Evolutionary conservation across 2,888 invertebrate genomes (phyloP).

Genomic region (Himalopsyche kuldschensis): DNA sequence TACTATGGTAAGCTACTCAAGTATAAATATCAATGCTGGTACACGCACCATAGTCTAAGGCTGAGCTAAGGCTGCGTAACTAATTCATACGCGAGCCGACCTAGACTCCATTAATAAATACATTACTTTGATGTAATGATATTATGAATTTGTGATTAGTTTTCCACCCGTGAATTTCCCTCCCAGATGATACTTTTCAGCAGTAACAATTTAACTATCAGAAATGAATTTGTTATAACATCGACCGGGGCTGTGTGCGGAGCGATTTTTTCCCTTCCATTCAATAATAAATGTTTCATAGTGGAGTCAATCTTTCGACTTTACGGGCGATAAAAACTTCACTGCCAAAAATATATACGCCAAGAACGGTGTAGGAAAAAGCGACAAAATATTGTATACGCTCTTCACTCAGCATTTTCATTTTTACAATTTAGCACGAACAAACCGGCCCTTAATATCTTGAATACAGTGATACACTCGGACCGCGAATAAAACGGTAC

Average conservation of each 20-base stretch:
- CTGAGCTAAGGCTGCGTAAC: too few species aligned
- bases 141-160: neutral
- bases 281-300: neutral
- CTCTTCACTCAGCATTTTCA: too few species aligned
- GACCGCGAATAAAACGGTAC: too few species aligned
- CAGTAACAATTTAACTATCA: neutral
- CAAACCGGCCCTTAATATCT: too few species aligned
- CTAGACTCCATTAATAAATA: neutral
- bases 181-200: neutral
- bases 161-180: neutral
- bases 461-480: too few species aligned
- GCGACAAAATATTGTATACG: too few species aligned
- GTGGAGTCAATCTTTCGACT: neutral
- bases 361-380: too few species aligned
- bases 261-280: neutral
- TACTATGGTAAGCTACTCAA: too few species aligned
- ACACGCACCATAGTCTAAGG: too few species aligned
- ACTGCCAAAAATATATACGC: neutral
- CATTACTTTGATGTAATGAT: neutral
- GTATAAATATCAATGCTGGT: too few species aligned
- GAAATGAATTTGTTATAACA: neutral
- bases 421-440: too few species aligned
- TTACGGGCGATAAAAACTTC: neutral
- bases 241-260: neutral
- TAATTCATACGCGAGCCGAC: neutral